phyloP scores from a whole-genome alignment of 2,113 vertebrate species.

The Eurypyga helias region DNA sequence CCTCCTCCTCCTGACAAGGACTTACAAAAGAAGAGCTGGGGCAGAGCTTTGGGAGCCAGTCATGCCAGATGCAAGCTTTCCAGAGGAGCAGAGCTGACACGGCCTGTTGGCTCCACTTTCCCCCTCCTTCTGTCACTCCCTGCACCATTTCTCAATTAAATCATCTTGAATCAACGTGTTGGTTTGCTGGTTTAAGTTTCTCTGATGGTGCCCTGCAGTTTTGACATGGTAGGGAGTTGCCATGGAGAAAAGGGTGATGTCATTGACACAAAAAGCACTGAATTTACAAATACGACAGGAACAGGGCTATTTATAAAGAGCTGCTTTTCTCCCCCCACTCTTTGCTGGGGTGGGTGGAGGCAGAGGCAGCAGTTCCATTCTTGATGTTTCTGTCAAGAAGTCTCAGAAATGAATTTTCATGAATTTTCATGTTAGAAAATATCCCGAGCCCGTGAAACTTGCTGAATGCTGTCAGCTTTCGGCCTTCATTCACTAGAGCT shows the following conservation, averaged over 20 bases:
- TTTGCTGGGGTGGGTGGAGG: constrained; percentile 51
- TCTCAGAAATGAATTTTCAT: constrained; percentile 47
- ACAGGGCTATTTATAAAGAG: constrained; percentile 79
- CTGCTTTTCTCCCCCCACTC: constrained; percentile 42
- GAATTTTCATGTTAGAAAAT: constrained; percentile 28
- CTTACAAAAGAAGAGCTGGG: background rate
- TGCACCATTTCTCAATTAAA: constrained; percentile 62
- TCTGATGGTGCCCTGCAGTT: constrained; percentile 75
- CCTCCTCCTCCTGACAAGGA: background rate
- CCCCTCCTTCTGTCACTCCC: background rate
- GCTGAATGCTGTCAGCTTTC: constrained; percentile 14
- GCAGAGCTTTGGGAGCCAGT: background rate
- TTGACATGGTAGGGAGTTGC: constrained; percentile 79
- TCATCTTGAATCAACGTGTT: constrained; percentile 60
- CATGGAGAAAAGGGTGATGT: constrained; percentile 83
- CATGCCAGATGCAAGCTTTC: background rate
- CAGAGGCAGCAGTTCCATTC: constrained; percentile 49
- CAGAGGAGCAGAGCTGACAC: background rate
- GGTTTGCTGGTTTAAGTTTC: constrained; percentile 47
- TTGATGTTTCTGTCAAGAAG: constrained; percentile 44
- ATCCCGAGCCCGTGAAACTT: background rate
- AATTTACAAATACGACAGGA: constrained; percentile 82
- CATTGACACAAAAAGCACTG: constrained; percentile 79
- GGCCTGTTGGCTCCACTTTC: background rate
- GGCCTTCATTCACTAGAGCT: constrained; percentile 34